Conservation (phyloP, 2,888 invertebrate species). For the Ophion obscuratus region DNA sequence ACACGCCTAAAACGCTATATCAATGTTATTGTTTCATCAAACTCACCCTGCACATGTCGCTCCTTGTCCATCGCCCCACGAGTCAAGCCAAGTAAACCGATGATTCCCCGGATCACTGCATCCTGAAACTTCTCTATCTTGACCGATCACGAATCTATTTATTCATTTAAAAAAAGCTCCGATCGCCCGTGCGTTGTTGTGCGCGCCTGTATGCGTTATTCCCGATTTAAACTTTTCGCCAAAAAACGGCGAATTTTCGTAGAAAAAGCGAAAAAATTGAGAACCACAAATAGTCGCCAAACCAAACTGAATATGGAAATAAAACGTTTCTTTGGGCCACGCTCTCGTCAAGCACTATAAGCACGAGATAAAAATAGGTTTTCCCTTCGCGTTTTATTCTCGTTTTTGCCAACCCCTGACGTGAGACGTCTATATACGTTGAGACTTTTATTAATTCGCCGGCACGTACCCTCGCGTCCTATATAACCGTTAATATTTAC, state of each 20-base stretch:
- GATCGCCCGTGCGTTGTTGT: constrained; percentile 14
- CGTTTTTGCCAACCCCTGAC: constrained; percentile 16
- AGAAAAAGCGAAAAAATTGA: not conserved
- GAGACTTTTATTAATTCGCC: constrained; percentile 40
- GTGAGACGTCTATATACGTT: not conserved
- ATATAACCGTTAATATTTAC: constrained; percentile 43
- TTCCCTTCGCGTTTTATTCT: constrained; percentile 3
- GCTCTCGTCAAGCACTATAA: not conserved
- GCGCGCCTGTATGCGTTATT: constrained; percentile 23
- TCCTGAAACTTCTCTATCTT: constrained; percentile 76
- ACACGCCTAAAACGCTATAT: too few relatives aligned
- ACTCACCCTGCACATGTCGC: constrained; percentile 78
- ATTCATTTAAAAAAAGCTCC: constrained; percentile 34
- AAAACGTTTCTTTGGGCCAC: constrained; percentile 1
- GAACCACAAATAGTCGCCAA: not conserved
- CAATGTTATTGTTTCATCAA: not conserved
- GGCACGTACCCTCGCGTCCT: constrained; percentile 31
- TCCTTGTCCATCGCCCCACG: constrained; percentile 80
- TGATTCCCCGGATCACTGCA: constrained; percentile 76
- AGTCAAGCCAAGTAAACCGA: constrained; percentile 69
- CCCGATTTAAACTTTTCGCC: constrained; percentile 24
- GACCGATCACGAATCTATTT: constrained; percentile 60
- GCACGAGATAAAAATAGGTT: constrained; percentile 6
- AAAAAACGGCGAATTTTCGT: not conserved
- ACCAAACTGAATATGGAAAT: constrained; percentile 2